Conservation (phyloP, 2,113 vertebrate species). For the Channa argus region DNA sequence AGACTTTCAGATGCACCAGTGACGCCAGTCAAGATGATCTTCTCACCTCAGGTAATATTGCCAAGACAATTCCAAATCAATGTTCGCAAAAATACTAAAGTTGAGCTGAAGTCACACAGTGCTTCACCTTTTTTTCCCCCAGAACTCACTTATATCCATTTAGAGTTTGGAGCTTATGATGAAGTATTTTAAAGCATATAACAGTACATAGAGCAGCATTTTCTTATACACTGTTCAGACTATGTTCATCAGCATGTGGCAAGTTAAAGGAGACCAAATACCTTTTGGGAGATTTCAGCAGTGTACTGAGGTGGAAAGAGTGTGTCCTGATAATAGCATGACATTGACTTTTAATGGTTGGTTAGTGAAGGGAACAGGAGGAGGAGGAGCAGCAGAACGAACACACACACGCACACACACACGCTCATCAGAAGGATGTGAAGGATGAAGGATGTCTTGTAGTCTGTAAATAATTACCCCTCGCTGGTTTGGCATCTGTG, state of each 20-base stretch:
- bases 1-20: not conserved
- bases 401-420: not conserved
- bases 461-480: slow-evolving; percentile 66
- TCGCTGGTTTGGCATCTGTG: slow-evolving; percentile 38
- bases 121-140: too few relatives aligned
- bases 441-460: slow-evolving; percentile 50
- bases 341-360: slow-evolving; percentile 26
- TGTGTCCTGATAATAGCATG: not conserved
- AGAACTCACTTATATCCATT: too few relatives aligned
- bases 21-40: slow-evolving; percentile 14
- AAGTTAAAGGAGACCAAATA: not conserved
- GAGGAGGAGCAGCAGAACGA: slow-evolving; percentile 19
- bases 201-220: too few relatives aligned
- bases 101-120: too few relatives aligned
- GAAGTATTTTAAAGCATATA: too few relatives aligned
- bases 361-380: slow-evolving; percentile 28
- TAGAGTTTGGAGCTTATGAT: too few relatives aligned
- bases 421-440: too few relatives aligned
- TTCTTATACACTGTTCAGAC: too few relatives aligned
- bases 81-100: too few relatives aligned
- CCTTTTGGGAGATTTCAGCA: not conserved
- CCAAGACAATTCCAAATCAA: not conserved
- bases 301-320: not conserved
- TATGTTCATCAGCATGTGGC: too few relatives aligned
- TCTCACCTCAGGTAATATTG: slow-evolving; percentile 66